A percentile compares a stretch with the other conserved stretches of the same genome.
Conservation (phyloP, 2,888 invertebrate genomes). For the Andrena fulva region DNA sequence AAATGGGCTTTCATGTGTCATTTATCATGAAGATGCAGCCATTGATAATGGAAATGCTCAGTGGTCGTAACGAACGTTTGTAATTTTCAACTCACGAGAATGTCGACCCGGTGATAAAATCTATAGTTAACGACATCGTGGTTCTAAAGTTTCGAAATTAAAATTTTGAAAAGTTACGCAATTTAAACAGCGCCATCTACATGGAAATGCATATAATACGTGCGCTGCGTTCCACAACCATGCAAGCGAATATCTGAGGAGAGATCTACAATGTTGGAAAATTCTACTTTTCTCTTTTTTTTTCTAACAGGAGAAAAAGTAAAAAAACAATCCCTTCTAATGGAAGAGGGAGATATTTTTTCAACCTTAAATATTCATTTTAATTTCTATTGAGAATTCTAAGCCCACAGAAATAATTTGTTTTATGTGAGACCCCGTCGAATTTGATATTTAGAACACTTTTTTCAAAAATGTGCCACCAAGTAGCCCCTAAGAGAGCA, state of each 20-base stretch:
- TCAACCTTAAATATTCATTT: too few relatives aligned
- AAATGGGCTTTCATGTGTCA: conserved; percentile 22
- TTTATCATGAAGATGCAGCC: conserved; percentile 16
- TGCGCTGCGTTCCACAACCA: not conserved
- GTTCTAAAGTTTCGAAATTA: not conserved
- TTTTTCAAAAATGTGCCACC: too few relatives aligned
- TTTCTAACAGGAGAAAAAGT: not conserved
- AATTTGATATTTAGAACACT: too few relatives aligned
- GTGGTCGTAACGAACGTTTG: not conserved
- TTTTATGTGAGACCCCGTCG: too few relatives aligned
- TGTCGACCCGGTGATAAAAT: conserved; percentile 5
- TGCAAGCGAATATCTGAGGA: not conserved
- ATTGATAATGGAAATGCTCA: conserved; percentile 15
- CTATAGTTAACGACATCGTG: not conserved
- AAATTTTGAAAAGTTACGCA: conserved; percentile 5
- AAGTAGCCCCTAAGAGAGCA: too few relatives aligned
- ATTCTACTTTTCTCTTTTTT: not conserved
- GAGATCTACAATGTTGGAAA: not conserved
- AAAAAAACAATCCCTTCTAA: not conserved
- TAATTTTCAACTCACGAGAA: conserved; percentile 22
- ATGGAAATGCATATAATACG: not conserved
- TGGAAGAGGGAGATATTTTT: too few relatives aligned
- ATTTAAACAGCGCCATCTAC: not conserved
- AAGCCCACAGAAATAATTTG: too few relatives aligned
- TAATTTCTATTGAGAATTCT: too few relatives aligned